Conservation (phyloP, 2,113 vertebrate species). For the Butorides virescens region DNA sequence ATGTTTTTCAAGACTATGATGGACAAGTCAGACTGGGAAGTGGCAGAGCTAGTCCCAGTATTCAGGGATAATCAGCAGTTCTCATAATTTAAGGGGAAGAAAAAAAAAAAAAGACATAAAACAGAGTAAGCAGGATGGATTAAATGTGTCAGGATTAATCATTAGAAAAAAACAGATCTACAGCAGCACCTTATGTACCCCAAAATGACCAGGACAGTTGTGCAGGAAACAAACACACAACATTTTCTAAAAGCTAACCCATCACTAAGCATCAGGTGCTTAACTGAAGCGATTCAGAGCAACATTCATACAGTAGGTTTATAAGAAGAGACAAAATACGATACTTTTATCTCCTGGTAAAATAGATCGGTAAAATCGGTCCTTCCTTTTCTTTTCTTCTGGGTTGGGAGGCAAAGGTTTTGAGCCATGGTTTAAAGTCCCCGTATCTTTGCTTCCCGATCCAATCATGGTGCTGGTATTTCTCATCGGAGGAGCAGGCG, state of each 20-base stretch:
- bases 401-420: constrained; percentile 95
- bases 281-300: neutral
- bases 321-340: constrained; percentile 27
- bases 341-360: constrained; percentile 94
- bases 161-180: neutral
- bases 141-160: neutral
- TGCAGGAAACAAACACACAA: neutral
- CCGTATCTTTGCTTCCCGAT: constrained; percentile 84
- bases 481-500: constrained; percentile 95
- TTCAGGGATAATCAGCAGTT: neutral
- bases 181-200: neutral
- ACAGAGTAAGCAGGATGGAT: neutral
- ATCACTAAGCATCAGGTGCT: neutral
- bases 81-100: neutral
- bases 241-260: neutral
- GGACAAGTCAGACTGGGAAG: neutral
- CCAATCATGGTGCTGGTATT: constrained; percentile 97
- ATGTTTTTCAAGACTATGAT: neutral
- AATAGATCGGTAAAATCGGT: constrained; percentile 90
- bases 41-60: neutral
- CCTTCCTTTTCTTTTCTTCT: constrained; percentile 94
- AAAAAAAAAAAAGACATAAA: neutral
- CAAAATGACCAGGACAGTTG: neutral
- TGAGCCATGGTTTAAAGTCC: constrained; percentile 89
- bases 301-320: neutral